Evolutionary conservation across 2,888 invertebrate genomes (phyloP).

Genomic region (Microplitis deprimator): DNA sequence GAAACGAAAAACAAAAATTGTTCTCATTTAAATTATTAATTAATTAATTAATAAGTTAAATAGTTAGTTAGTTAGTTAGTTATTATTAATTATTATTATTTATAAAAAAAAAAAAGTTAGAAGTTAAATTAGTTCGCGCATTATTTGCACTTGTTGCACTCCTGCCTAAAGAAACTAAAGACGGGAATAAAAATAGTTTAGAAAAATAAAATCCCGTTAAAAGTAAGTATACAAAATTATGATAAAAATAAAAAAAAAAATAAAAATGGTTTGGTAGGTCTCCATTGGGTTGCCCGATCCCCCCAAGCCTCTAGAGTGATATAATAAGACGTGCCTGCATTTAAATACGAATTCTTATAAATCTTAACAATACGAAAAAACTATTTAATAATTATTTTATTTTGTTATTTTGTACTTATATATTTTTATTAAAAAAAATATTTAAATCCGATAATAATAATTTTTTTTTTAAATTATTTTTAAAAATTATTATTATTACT

Average conservation of each 20-base stretch:
- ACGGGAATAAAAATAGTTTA: slow-evolving; percentile 19
- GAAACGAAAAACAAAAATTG: slow-evolving; percentile 23
- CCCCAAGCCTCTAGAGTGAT: slow-evolving; percentile 68
- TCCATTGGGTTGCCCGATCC: slow-evolving; percentile 60
- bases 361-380: slow-evolving; percentile 50
- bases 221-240: slow-evolving; percentile 1
- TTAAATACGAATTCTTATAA: slow-evolving; percentile 52
- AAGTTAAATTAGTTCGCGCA: slow-evolving; percentile 18
- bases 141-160: slow-evolving; percentile 34
- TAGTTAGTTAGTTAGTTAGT: neutral
- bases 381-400: slow-evolving; percentile 7
- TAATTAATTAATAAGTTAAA: neutral
- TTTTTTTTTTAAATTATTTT: neutral
- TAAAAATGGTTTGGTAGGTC: slow-evolving; percentile 52
- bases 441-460: slow-evolving; percentile 4
- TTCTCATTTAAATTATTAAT: slow-evolving; percentile 16
- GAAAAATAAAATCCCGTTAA: slow-evolving; percentile 25
- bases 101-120: slow-evolving; percentile 12
- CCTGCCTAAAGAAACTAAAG: slow-evolving; percentile 33
- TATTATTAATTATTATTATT: slow-evolving; percentile 18
- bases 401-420: slow-evolving; percentile 10
- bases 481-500: slow-evolving; percentile 14
- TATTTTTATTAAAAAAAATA: neutral
- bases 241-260: slow-evolving; percentile 38
- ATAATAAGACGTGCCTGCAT: slow-evolving; percentile 71